Percentiles rank a stretch among this genome's conserved stretches.
phyloP scores from a whole-genome alignment of 1,140 invertebrate species.

The Delia radicum region DNA sequence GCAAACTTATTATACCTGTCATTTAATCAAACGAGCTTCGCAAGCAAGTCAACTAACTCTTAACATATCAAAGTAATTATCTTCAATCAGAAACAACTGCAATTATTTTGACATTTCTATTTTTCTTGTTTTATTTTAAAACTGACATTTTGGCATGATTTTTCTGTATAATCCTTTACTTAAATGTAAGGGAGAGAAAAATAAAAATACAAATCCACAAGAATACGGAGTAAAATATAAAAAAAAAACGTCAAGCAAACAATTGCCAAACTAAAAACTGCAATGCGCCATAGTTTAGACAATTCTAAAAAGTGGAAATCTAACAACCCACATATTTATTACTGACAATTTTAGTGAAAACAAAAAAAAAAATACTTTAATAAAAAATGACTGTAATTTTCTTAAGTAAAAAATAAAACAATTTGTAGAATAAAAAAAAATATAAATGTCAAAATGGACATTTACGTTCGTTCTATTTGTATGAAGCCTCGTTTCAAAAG shows the following conservation, averaged over 20 bases:
- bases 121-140: neutral
- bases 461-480: neutral
- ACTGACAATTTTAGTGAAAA: neutral
- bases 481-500: neutral
- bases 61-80: constrained; percentile 2
- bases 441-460: constrained; percentile 8
- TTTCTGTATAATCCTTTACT: neutral
- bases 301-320: neutral
- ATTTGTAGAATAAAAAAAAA: neutral
- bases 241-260: constrained; percentile 11
- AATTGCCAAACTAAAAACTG: constrained; percentile 15
- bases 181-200: neutral
- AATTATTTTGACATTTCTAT: constrained; percentile 19
- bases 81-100: constrained; percentile 24
- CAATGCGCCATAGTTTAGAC: constrained; percentile 6
- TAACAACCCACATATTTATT: constrained; percentile 18
- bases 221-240: neutral
- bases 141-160: constrained; percentile 19
- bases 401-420: neutral
- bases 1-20: too few species aligned
- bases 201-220: neutral
- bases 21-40: too few species aligned
- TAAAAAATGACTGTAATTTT: neutral
- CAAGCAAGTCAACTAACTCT: too few species aligned
- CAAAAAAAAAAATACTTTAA: neutral